Percentiles rank a stretch among this genome's conserved stretches.
Conservation (phyloP, 92 coral and sea anemone species). For the Porites lobata region DNA sequence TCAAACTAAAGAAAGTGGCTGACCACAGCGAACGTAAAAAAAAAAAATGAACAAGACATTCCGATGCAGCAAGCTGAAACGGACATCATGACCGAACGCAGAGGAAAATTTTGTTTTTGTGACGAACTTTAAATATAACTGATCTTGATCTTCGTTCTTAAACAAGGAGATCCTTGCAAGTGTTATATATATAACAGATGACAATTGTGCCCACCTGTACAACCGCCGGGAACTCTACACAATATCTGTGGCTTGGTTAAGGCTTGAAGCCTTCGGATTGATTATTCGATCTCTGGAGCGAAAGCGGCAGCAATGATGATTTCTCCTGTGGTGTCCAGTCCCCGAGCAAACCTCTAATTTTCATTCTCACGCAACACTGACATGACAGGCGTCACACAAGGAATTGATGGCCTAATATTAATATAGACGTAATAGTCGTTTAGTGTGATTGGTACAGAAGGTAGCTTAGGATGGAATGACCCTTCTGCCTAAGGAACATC, state of each 20-base stretch:
- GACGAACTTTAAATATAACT: neutral
- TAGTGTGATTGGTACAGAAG: no score
- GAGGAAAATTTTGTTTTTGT: slow-evolving; percentile 19
- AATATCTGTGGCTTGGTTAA: neutral
- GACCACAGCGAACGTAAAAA: neutral
- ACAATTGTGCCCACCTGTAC: slow-evolving; percentile 26
- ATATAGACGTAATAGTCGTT: no score
- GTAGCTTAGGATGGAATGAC: no score
- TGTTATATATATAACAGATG: neutral
- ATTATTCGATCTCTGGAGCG: slow-evolving; percentile 1
- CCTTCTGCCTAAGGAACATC: no score
- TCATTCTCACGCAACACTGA: slow-evolving; percentile 4
- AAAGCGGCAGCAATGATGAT: neutral
- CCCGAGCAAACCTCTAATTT: neutral
- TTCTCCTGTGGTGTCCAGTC: slow-evolving; percentile 7
- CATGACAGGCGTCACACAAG: no score
- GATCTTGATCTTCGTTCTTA: neutral
- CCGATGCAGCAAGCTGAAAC: neutral
- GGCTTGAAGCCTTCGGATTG: neutral
- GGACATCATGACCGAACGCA: neutral
- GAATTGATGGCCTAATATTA: no score
- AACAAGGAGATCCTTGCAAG: neutral
- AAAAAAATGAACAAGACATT: neutral
- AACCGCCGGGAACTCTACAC: neutral
- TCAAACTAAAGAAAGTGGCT: neutral